Evolutionary conservation across 2,113 vertebrate species (phyloP).

Genomic region (Alethe castanea): DNA sequence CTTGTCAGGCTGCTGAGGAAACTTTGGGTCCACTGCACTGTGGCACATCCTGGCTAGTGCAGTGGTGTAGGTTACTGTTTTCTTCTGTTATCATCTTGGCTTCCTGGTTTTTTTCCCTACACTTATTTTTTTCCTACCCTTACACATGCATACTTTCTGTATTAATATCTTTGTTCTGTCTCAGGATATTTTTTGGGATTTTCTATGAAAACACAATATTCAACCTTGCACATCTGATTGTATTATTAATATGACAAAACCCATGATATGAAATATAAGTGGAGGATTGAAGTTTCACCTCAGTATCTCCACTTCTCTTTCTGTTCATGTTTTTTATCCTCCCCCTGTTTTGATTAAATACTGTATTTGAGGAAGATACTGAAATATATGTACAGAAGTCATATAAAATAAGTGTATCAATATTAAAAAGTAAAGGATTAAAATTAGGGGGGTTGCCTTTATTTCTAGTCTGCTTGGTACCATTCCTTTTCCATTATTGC

Average conservation of each 20-base stretch:
- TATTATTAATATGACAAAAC: background rate
- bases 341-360: background rate
- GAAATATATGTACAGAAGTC: background rate
- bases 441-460: background rate
- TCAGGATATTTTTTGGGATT: background rate
- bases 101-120: background rate
- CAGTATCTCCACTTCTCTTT: background rate
- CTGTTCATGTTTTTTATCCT: background rate
- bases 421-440: background rate
- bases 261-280: too few relatives aligned
- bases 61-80: background rate
- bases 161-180: background rate
- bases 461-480: background rate
- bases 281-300: background rate
- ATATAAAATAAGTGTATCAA: background rate
- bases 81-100: background rate
- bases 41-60: background rate
- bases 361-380: background rate
- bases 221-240: background rate
- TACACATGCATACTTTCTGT: background rate
- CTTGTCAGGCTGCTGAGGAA: background rate
- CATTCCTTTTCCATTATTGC: background rate
- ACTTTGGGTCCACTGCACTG: accelerated
- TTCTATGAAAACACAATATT: background rate
- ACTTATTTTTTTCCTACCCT: background rate